Evolutionary conservation across 2,113 vertebrate species (phyloP), one percentile per base, ranked within the genome.

Genomic region (Menura novaehollandiae): DNA sequence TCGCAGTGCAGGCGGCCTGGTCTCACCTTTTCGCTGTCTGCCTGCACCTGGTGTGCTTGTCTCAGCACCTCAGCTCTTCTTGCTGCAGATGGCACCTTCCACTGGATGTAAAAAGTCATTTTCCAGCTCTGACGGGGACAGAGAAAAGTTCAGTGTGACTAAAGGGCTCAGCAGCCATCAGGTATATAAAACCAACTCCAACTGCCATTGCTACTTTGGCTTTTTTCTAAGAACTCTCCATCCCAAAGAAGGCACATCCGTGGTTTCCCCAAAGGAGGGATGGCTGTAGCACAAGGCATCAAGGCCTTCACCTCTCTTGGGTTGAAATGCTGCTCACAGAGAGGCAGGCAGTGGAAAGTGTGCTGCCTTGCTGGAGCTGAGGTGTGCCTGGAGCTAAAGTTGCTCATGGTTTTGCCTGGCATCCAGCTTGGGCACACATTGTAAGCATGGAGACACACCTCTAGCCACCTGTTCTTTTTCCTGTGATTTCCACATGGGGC

Each of bases 301-400:
- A 27, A 1, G 9, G 26, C 26, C n/a, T 55, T 82, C 53, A 33
- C 22, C 53, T 73, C 55, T 43, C 18, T 24, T 16, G 30, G 19
- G 17, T 15, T 17, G 14, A 76, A 89, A 72, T 9, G 15, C 17
- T 22, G 43, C 73, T 56, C n/a, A 19, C 4, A 9, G 46, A 37
- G 16, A 28, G 1, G 9, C 35, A 19, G 17, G 39, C 6, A 10
- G 19, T 28, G 39, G 14, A 33, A 49, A 33, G 5, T 4, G 7
- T 51, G 22, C 46, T 83, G 66, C 20, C 30, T 43, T 62, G 7
- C 5, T 16, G 11, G 30, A 22, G 35, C 49, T 55, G 55, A 53
- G 37, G 26, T 0, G 0, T 80, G n/a, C 32, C 35, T 18, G 2
- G n/a, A 62, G 75, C 9, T 58, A n/a, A 30, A 21, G 19, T 30